Percentiles rank a stretch among this genome's conserved stretches.
These are phyloP conservation scores for Tamandua tetradactyla DNA, from an alignment of 2,797 vertebrate genomes.

Conservation along the genomic window DNA sequence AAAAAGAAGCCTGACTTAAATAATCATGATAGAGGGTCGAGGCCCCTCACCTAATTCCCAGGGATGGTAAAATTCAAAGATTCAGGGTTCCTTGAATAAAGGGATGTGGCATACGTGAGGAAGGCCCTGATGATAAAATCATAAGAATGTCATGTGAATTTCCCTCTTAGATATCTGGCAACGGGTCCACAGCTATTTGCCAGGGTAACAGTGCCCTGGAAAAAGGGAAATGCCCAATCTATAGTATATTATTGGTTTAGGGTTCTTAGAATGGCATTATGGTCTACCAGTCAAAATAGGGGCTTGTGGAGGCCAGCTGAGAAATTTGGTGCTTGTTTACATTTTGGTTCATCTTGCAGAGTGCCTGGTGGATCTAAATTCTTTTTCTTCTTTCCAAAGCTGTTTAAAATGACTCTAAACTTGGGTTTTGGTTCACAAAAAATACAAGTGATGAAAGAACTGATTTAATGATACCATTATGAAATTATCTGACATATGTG, in stretches of 20 bases:
- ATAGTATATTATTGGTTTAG: background rate
- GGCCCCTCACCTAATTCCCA: background rate
- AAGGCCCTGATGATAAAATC: background rate
- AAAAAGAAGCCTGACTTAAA: background rate
- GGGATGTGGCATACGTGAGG: background rate
- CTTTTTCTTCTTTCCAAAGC: too few species aligned
- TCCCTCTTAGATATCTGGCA: background rate
- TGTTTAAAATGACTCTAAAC: too few species aligned
- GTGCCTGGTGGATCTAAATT: background rate
- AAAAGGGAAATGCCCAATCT: background rate
- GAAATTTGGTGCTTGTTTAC: background rate
- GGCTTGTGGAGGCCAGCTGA: background rate
- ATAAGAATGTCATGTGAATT: background rate
- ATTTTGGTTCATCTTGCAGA: background rate
- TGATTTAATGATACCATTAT: too few species aligned
- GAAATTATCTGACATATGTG: too few species aligned
- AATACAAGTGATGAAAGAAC: too few species aligned
- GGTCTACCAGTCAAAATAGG: background rate
- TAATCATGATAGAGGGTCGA: background rate
- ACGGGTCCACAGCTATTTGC: background rate
- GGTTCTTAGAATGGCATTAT: background rate
- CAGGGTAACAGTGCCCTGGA: background rate
- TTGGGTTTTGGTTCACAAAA: too few species aligned
- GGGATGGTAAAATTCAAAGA: background rate
- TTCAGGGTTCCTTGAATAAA: background rate